phyloP scores from a whole-genome alignment of 2,888 invertebrate species.

The Bruchidius siliquastri region DNA sequence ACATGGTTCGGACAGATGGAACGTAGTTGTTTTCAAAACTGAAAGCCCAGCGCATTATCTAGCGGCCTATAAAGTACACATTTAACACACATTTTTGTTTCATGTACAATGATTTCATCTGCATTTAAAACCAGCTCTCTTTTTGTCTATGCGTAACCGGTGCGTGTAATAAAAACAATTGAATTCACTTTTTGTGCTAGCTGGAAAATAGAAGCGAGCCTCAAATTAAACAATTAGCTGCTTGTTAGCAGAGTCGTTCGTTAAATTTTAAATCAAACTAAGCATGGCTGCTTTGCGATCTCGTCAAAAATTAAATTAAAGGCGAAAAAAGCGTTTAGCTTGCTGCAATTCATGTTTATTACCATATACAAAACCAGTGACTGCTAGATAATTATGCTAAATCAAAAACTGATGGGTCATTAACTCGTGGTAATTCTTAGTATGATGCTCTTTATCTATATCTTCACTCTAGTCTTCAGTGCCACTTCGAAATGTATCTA shows the following conservation, averaged over 20 bases:
- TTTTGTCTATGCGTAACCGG: neutral
- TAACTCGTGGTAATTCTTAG: too few relatives aligned
- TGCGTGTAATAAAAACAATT: neutral
- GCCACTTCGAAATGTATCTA: too few relatives aligned
- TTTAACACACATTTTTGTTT: neutral
- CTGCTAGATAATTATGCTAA: too few relatives aligned
- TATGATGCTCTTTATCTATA: too few relatives aligned
- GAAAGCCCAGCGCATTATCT: too few relatives aligned
- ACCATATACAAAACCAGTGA: neutral
- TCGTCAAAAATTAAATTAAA: neutral
- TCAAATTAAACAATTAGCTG: neutral
- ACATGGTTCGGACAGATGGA: too few relatives aligned
- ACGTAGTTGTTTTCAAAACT: too few relatives aligned
- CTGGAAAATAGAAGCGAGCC: neutral
- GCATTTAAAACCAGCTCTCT: neutral
- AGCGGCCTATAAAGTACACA: too few relatives aligned
- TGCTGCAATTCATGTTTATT: neutral
- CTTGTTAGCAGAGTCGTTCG: neutral
- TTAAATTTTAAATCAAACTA: neutral
- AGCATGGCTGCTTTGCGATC: neutral
- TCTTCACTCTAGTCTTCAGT: too few relatives aligned
- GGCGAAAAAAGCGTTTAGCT: neutral
- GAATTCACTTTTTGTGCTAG: neutral
- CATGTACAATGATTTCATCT: neutral
- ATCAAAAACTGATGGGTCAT: too few relatives aligned